A percentile compares a stretch with the other conserved stretches of the same genome.
Evolutionary conservation across 2,888 invertebrate genomes (phyloP).

Genomic region (Sminthurides aquaticus): DNA sequence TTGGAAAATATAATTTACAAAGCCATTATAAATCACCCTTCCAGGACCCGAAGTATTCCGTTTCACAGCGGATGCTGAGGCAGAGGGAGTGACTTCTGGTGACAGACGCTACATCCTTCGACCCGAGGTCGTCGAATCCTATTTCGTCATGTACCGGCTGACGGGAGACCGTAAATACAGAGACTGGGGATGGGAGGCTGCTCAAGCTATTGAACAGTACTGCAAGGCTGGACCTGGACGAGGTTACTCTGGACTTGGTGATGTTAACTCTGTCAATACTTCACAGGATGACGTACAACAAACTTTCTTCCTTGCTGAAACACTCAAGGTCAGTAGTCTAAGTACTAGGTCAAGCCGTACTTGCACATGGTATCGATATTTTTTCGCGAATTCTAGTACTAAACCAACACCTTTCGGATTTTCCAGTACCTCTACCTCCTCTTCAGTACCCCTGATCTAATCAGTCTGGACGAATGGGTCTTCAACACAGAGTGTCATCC

Average conservation of each 20-base stretch:
- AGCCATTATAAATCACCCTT: no score
- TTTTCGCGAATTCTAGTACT: not conserved
- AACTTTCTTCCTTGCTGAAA: slow-evolving; percentile 97
- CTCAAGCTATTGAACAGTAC: slow-evolving; percentile 33
- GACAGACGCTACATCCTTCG: slow-evolving; percentile 93
- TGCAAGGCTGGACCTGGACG: slow-evolving; percentile 35
- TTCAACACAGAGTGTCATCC: slow-evolving; percentile 99
- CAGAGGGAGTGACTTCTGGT: slow-evolving; percentile 77
- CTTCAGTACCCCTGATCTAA: slow-evolving; percentile 76
- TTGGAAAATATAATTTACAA: no score
- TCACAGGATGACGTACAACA: slow-evolving; percentile 97
- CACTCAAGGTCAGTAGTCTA: slow-evolving; percentile 73
- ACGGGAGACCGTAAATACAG: slow-evolving; percentile 83
- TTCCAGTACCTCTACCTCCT: slow-evolving; percentile 86
- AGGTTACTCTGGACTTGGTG: slow-evolving; percentile 88
- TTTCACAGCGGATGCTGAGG: slow-evolving; percentile 47
- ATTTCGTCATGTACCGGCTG: slow-evolving; percentile 92
- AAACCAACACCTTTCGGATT: not conserved
- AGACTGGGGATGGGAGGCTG: slow-evolving; percentile 41
- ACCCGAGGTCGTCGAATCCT: slow-evolving; percentile 93
- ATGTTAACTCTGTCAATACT: slow-evolving; percentile 74
- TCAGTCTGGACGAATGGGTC: slow-evolving; percentile 93
- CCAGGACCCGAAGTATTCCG: slow-evolving; percentile 40
- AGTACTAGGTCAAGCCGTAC: no score
- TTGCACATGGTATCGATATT: no score